Evolutionary conservation across 2,888 invertebrate genomes (phyloP).

Genomic region (Oscheius onirici): DNA sequence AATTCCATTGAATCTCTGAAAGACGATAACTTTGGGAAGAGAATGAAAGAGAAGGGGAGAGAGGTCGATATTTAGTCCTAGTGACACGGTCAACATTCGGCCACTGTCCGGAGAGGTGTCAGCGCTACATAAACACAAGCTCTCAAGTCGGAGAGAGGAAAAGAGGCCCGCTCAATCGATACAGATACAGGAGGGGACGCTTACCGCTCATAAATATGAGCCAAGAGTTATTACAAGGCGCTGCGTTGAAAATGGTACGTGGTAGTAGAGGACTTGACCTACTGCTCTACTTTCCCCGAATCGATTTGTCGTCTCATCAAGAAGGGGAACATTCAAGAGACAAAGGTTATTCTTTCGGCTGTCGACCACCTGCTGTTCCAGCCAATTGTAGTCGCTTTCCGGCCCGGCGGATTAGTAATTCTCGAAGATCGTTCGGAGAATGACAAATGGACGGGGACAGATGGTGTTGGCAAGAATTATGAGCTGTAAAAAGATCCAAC

Average conservation of each 20-base stretch:
- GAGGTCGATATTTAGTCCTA: slow-evolving; percentile 28
- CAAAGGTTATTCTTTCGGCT: background rate
- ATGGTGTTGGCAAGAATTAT: background rate
- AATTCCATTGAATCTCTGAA: background rate
- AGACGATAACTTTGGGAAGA: background rate
- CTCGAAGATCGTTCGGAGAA: background rate
- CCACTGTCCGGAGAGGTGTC: slow-evolving; percentile 31
- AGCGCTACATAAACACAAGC: slow-evolving; percentile 17
- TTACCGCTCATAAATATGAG: too few species aligned
- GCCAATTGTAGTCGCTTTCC: slow-evolving; percentile 10
- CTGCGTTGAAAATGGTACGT: too few species aligned
- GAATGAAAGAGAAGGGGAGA: background rate
- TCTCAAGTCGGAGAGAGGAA: background rate
- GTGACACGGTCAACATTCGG: slow-evolving; percentile 29
- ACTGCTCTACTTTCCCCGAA: too few species aligned
- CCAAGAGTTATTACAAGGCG: too few species aligned
- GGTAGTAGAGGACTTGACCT: too few species aligned
- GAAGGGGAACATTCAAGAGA: background rate
- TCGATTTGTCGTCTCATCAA: too few species aligned
- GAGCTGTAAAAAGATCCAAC: too few species aligned
- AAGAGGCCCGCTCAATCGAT: background rate
- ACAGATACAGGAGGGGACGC: too few species aligned
- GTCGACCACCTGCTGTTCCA: slow-evolving; percentile 27
- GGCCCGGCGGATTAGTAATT: slow-evolving; percentile 8
- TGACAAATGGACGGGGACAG: slow-evolving; percentile 6